phyloP scores from a whole-genome alignment of 2,797 vertebrate genomes.

The Setipinna tenuifilis region DNA sequence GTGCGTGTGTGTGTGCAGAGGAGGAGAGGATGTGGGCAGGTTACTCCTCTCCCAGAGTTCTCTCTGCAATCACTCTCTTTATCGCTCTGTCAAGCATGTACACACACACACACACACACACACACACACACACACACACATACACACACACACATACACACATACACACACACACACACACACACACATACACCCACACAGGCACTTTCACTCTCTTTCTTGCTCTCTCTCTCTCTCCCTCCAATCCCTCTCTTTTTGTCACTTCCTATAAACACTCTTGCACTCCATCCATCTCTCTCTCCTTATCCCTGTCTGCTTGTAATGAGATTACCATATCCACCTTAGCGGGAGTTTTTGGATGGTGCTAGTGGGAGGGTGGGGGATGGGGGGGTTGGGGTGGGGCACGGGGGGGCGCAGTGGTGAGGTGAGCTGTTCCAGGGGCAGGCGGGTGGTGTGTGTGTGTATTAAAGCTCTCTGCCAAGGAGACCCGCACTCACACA shows the following conservation, averaged over 20 bases:
- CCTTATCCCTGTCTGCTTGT: constrained; percentile 41
- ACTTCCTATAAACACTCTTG: background rate
- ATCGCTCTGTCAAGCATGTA: background rate
- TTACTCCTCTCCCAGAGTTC: constrained; percentile 46
- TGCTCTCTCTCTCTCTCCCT: background rate
- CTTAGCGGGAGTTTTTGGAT: constrained; percentile 32
- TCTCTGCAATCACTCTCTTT: constrained; percentile 17
- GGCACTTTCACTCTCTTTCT: background rate
- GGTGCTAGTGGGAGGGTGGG: background rate
- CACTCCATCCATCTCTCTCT: constrained; percentile 35
- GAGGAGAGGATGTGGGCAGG: constrained; percentile 48
- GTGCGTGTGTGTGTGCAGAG: too few relatives aligned
- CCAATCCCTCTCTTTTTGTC: background rate
- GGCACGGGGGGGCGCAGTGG: background rate
- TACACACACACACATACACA: background rate
- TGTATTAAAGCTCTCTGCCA: background rate
- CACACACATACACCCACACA: background rate
- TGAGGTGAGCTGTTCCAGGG: constrained; percentile 54
- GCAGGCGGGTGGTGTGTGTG: background rate
- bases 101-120: background rate
- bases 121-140: background rate
- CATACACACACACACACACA: background rate
- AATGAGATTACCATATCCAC: constrained; percentile 58
- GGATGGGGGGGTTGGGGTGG: too few relatives aligned
- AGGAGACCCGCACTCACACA: background rate